These are phyloP conservation scores for Mythimna ferrago DNA, from an alignment of 2,888 invertebrate genomes.

Conservation along the genomic window DNA sequence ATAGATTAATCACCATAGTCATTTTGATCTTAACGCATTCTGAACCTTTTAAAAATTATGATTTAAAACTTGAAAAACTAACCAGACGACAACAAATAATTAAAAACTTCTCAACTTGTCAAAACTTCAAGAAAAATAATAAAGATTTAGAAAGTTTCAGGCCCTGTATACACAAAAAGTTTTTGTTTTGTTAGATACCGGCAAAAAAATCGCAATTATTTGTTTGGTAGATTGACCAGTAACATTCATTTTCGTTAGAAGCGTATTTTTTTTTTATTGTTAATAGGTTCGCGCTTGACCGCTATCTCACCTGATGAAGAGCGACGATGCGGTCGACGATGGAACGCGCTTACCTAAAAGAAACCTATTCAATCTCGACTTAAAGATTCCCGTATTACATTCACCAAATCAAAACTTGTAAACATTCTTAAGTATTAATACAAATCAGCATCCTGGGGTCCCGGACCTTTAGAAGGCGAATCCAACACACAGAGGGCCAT, in stretches of 20 bases:
- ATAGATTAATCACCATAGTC: neutral
- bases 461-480: too few species aligned
- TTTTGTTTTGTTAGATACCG: neutral
- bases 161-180: neutral
- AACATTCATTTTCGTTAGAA: neutral
- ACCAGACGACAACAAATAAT: neutral
- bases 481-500: too few species aligned
- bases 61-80: neutral
- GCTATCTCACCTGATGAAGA: too few species aligned
- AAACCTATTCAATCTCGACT: too few species aligned
- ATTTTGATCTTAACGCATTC: neutral
- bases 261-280: too few species aligned
- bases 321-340: too few species aligned
- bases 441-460: too few species aligned
- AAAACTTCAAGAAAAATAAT: slow-evolving; percentile 12
- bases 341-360: too few species aligned
- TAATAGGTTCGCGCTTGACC: too few species aligned
- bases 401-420: neutral
- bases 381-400: neutral
- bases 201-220: neutral
- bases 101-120: neutral
- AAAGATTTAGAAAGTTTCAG: slow-evolving; percentile 1
- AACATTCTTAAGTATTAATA: too few species aligned
- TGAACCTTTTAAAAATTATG: neutral
- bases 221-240: neutral